Evolutionary conservation across 2,113 vertebrate genomes (phyloP), one percentile per base, ranked within the genome.

Genomic region (Hippocampus mohnikei): DNA sequence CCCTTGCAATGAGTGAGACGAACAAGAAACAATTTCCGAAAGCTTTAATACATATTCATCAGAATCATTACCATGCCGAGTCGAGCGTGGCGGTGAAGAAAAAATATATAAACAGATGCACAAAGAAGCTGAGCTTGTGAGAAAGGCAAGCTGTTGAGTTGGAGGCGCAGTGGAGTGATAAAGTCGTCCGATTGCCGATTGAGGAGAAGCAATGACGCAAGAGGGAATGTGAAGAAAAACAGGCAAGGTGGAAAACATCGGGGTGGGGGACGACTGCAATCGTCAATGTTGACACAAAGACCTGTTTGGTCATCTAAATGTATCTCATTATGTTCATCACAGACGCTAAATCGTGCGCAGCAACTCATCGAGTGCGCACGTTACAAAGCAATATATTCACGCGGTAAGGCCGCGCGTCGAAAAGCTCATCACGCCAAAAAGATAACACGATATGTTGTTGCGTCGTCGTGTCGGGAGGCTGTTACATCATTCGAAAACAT

Each of bases 21-120:
- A 60, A 33, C 20, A 60, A 40, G 60, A 40, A 1, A 20, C 33
- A 5, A n/a, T 8, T 20, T 20, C 60, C 33, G 12, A 62, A 69
- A 75, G 81, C 68, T 80, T 29, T 23, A 72, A 85, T 89, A 82
- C 76, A 90, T 88, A 87, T 90, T 88, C 86, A 89, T 89, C 60
- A 73, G 70, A 20, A 58, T 84, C 37, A 73, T 85, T 89, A 87
- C 71, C 79, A 87, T 86, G 79, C 76, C 18, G 79, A 79, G 81
- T 77, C 76, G 83, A 74, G 72, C 63, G 46, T 50, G 46, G 46
- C 46, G 66, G 71, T 46, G 65, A 25, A 29, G 66, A 70, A 61
- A 71, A 64, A 75, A 27, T n/a, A 59, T 21, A 56, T n/a, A 11
- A 52, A 65, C 21, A 78, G 66, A 77, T 63, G 62, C 20, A 71